These are phyloP conservation scores for Distichodus sexfasciatus DNA, from an alignment of 2,797 vertebrate species.

Conservation along the genomic window DNA sequence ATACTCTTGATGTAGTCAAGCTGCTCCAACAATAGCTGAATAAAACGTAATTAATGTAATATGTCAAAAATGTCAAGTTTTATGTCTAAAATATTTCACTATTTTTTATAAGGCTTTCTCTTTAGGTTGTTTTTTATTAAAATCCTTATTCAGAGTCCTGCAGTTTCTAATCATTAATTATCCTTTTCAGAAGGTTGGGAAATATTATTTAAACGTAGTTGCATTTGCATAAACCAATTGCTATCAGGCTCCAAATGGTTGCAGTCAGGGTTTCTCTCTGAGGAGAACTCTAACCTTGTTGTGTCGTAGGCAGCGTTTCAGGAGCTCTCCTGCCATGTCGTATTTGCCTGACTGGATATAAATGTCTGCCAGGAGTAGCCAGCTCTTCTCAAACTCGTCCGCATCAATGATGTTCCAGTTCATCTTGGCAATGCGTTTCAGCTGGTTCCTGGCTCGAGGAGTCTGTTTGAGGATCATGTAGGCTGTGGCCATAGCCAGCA, in stretches of 20 bases:
- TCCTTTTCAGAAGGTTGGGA: too few species aligned
- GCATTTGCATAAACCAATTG: too few species aligned
- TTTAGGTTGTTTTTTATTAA: neutral
- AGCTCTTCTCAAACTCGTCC: slow-evolving; percentile 98
- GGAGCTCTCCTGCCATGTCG: slow-evolving; percentile 89
- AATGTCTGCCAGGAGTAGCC: slow-evolving; percentile 94
- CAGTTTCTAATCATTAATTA: too few species aligned
- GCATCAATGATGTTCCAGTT: slow-evolving; percentile 92
- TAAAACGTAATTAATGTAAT: too few species aligned
- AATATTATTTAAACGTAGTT: too few species aligned
- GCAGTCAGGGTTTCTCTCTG: neutral
- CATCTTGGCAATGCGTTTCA: slow-evolving; percentile 95
- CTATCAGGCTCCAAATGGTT: neutral
- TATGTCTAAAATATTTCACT: too few species aligned
- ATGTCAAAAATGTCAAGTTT: too few species aligned
- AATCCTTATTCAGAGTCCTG: neutral
- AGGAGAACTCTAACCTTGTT: slow-evolving; percentile 78
- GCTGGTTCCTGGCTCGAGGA: slow-evolving; percentile 90
- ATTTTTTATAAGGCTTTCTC: too few species aligned
- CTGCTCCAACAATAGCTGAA: neutral
- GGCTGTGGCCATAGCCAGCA: slow-evolving; percentile 94
- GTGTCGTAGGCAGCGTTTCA: slow-evolving; percentile 88
- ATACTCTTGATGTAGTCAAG: neutral
- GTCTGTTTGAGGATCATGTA: slow-evolving; percentile 98
- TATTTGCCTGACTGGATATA: slow-evolving; percentile 97